Conservation (phyloP, 2,888 invertebrate species). For the Leucania comma region DNA sequence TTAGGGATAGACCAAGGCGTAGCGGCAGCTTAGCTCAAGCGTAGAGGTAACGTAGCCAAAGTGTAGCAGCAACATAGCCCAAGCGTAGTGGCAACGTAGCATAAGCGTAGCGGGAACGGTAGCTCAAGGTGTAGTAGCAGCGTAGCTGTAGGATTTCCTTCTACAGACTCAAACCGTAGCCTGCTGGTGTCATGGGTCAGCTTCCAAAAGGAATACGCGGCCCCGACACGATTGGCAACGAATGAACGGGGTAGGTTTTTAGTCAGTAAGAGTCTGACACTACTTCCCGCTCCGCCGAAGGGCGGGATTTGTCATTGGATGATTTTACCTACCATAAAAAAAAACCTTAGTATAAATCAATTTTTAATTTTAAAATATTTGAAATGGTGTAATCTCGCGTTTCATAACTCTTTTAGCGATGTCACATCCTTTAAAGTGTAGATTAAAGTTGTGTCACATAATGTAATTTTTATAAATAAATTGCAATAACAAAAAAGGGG, state of each 20-base stretch:
- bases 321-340: too few species aligned
- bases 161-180: background rate
- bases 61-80: background rate
- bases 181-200: too few species aligned
- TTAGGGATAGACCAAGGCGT: background rate
- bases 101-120: background rate
- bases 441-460: conserved; percentile 15
- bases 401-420: background rate
- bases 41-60: background rate
- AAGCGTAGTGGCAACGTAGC: background rate
- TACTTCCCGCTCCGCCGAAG: too few species aligned
- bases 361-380: conserved; percentile 2
- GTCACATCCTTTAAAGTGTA: conserved; percentile 6
- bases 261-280: too few species aligned
- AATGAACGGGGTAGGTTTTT: too few species aligned
- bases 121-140: background rate
- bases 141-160: background rate
- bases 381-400: background rate
- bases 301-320: too few species aligned
- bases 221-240: too few species aligned
- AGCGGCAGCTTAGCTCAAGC: too few species aligned
- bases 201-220: too few species aligned
- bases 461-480: conserved; percentile 4
- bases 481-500: background rate
- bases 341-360: background rate